phyloP scores from a whole-genome alignment of 2,797 vertebrate genomes.

The Myiothlypis coronata region DNA sequence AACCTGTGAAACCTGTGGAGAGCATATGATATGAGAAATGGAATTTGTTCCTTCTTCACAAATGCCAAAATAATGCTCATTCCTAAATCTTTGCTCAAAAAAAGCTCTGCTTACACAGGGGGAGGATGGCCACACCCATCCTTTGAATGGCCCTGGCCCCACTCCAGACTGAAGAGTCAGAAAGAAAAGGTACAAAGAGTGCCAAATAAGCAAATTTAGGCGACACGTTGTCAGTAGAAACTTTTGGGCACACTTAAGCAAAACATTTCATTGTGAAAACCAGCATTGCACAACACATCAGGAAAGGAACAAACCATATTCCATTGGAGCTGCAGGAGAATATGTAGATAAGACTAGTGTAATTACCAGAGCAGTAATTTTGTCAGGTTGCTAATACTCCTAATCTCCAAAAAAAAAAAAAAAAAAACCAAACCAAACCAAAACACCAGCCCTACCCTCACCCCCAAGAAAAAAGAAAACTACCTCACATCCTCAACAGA shows the following conservation, averaged over 20 bases:
- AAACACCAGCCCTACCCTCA: no score
- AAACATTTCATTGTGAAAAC: neutral
- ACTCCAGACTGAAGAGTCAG: neutral
- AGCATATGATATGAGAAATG: neutral
- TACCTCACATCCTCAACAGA: neutral
- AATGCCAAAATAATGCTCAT: neutral
- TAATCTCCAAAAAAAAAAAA: neutral
- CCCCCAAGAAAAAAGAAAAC: neutral
- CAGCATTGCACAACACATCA: neutral
- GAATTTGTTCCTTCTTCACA: neutral
- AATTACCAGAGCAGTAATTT: constrained; percentile 12
- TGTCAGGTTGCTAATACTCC: neutral
- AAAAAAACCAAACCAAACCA: neutral
- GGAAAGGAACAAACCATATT: neutral
- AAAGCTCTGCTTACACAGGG: neutral
- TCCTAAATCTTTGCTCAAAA: neutral
- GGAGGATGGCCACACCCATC: neutral
- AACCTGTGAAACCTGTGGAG: neutral
- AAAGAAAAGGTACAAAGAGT: neutral
- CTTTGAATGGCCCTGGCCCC: neutral
- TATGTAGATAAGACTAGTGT: neutral
- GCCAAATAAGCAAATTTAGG: neutral
- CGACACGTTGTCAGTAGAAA: neutral
- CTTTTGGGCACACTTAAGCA: neutral
- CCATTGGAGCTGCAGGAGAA: neutral